Evolutionary conservation across 2,888 invertebrate species (phyloP), one percentile per base, ranked within the genome.

Genomic region (Mythimna albipuncta): DNA sequence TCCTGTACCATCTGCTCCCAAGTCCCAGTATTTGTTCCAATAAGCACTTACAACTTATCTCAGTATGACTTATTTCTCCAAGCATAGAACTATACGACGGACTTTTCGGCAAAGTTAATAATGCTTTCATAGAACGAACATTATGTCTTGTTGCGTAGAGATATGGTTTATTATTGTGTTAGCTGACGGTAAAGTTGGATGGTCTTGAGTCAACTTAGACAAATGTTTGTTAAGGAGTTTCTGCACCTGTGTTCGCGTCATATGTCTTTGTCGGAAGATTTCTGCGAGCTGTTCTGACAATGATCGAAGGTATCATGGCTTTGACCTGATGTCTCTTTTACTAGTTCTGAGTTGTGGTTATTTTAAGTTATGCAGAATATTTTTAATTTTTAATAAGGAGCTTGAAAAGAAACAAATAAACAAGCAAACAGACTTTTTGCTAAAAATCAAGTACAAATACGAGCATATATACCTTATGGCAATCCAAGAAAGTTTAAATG

Each of bases 151-250:
- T 73, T 57, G 32, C 75, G 65, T 79, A 21, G 83, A 35, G 26
- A 81, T 81, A 88, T 72, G 85, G 85, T 80, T 35, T 66, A 75
- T 72, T 75, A 65, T 83, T 71, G 73, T 79, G 72, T 77, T 86
- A 86, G 79, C 80, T 70, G 75, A 85, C 79, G 80, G 77, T 13
- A 75, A 83, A 75, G 64, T 65, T 69, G 64, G 55, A 10, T 55
- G 65, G 82, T 86, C 72, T 85, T 69, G 81, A 89, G 87, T 89
- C 88, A 88, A 91, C 85, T 89, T 88, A 90, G 88, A 92, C 88
- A 91, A 91, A 92, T 91, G 90, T 91, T 90, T 90, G 90, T 89
- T 88, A 80, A 84, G 84, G 86, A 89, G 87, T 88, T 89, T 85
- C 82, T 83, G 83, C 92, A 92, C 91, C 92, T 92, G 92, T 79